Evolutionary conservation across 2,113 vertebrate genomes (phyloP), one percentile per base, ranked within the genome.

Genomic region (Sinocyclocheilus anophthalmus): DNA sequence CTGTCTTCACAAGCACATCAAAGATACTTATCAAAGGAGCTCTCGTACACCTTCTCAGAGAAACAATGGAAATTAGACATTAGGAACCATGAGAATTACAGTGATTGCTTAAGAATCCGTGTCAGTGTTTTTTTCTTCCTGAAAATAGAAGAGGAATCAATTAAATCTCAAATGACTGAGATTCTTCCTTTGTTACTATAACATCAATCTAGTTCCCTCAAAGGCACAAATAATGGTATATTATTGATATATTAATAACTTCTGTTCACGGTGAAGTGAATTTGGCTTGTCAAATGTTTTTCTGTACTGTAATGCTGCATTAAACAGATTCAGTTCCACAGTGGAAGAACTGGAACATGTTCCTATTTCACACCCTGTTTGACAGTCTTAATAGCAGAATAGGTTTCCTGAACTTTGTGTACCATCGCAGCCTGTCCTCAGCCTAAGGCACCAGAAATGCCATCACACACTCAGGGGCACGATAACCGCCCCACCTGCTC

Each of bases 401-500:
- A 50, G 48, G 48, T 50, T 50, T 50, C 48, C 59, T 87, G 20
- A 73, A 39, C 53, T 85, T 83, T 87, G 69, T 88, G 87, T 84
- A 82, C 61, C 37, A 5, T 83, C 26, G 2, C 88, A 86, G 85
- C 57, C 75, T 86, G 84, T 86, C 76, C 80, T 87, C 89, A 77
- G 87, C 92, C 91, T 91, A 89, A 89, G 89, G 87, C 88, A 85
- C 88, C 76, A 70, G 87, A 88, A 70, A 85, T 87, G 89, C 88
- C 77, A 83, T 88, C 83, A 88, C 87, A 89, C 88, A 90, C 91
- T 93, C 88, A 30, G 76, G 91, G 91, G 89, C 89, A 85, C 92
- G 90, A 93, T 94, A 93, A 92, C 92, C 85, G 76, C 86, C 75
- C 90, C 81, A 90, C 91, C 91, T 91, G 88, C 82, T 85, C 91